Evolutionary conservation across 2,888 invertebrate genomes (phyloP).

Genomic region (Xanthostigma xanthostigma): DNA sequence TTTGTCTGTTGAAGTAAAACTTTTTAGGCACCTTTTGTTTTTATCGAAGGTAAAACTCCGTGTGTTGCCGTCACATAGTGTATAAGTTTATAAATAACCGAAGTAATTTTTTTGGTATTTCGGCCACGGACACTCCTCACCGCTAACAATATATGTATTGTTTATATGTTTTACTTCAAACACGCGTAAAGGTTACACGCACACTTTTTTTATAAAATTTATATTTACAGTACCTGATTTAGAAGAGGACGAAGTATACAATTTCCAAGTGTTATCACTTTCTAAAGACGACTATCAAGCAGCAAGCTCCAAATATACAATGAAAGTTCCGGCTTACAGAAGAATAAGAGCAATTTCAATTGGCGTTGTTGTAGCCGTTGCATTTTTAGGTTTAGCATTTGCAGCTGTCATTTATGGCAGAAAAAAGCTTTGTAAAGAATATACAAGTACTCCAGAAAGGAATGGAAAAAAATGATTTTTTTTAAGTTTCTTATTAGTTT

Average conservation of each 20-base stretch:
- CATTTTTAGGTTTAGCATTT: conserved; percentile 47
- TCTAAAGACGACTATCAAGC: conserved; percentile 43
- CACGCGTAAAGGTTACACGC: no score
- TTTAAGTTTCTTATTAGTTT: no score
- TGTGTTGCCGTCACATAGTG: no score
- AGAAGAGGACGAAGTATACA: conserved; percentile 57
- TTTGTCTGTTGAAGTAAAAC: no score
- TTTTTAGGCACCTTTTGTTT: no score
- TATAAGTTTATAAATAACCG: no score
- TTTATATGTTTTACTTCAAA: no score
- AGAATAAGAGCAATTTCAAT: conserved; percentile 55
- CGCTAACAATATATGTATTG: no score
- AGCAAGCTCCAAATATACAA: conserved; percentile 43
- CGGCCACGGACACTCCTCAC: no score
- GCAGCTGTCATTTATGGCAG: conserved; percentile 43
- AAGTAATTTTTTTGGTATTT: no score
- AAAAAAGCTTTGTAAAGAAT: conserved; percentile 27
- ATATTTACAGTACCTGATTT: conserved; percentile 44
- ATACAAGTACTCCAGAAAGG: conserved; percentile 5
- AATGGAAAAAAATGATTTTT: neutral
- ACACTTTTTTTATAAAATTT: neutral
- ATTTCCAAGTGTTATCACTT: conserved; percentile 56
- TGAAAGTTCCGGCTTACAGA: conserved; percentile 55
- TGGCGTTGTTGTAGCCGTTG: conserved; percentile 53
- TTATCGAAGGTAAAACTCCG: no score